phyloP scores from a whole-genome alignment of 1,140 invertebrate species.

The Drosophila seguyi region DNA sequence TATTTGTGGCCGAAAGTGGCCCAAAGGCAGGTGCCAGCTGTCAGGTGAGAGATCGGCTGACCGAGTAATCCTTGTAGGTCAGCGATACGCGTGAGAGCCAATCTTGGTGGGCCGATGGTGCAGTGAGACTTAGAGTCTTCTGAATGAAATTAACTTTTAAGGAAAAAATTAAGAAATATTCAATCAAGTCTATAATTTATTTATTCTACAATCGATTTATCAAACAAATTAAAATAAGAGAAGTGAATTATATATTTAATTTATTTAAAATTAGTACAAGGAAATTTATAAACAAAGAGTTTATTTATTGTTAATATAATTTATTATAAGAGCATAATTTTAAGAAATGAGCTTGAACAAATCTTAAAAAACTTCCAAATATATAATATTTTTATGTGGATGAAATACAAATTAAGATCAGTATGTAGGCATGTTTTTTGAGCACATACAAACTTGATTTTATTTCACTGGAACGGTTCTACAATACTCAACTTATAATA shows the following conservation, averaged over 20 bases:
- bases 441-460: too few relatives aligned
- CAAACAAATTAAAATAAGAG: neutral
- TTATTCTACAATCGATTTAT: neutral
- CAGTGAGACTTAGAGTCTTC: neutral
- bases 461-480: too few relatives aligned
- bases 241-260: neutral
- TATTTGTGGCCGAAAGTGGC: slow-evolving; percentile 23
- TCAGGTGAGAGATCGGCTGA: slow-evolving; percentile 13
- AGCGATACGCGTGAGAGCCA: slow-evolving; percentile 55
- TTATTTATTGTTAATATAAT: too few relatives aligned
- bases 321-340: too few relatives aligned
- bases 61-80: slow-evolving; percentile 15
- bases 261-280: neutral
- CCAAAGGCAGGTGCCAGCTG: slow-evolving; percentile 54
- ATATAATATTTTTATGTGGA: too few relatives aligned
- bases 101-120: slow-evolving; percentile 24
- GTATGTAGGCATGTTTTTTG: too few relatives aligned
- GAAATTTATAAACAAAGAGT: neutral
- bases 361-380: too few relatives aligned
- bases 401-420: too few relatives aligned
- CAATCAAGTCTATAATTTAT: neutral
- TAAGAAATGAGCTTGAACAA: too few relatives aligned
- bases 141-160: neutral
- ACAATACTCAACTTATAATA: too few relatives aligned
- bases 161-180: neutral